These are phyloP conservation scores for Adelosebastes latens DNA, from an alignment of 2,797 vertebrate genomes.

Conservation along the genomic window DNA sequence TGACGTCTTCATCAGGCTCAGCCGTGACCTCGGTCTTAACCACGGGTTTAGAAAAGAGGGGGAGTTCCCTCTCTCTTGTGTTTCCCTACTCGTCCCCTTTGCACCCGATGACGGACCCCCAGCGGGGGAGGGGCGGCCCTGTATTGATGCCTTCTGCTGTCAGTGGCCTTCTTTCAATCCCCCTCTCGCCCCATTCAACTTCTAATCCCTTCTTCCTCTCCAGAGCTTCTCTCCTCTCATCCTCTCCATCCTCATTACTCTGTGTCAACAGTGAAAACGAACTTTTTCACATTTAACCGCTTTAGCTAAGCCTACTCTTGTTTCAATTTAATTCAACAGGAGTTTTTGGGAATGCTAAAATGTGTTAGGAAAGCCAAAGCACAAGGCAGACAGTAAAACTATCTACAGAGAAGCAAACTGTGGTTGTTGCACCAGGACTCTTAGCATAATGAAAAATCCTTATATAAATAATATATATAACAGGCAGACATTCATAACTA, in stretches of 20 bases:
- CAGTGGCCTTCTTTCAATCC: constrained; percentile 73
- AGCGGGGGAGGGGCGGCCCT: constrained; percentile 64
- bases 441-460: background rate
- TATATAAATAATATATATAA: background rate
- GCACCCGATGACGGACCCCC: constrained; percentile 61
- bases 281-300: constrained; percentile 62
- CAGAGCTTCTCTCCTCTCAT: constrained; percentile 57
- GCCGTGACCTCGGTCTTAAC: constrained; percentile 86
- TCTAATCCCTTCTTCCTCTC: constrained; percentile 79
- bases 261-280: constrained; percentile 61
- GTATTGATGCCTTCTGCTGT: constrained; percentile 81
- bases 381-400: background rate
- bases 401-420: background rate
- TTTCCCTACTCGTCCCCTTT: constrained; percentile 69
- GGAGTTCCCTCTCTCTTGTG: constrained; percentile 74
- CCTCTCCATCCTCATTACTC: constrained; percentile 63
- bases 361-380: background rate
- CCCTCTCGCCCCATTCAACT: constrained; percentile 65
- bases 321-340: constrained; percentile 25
- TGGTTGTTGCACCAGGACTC: background rate
- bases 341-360: constrained; percentile 1
- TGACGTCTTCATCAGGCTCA: constrained; percentile 95
- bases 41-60: constrained; percentile 60
- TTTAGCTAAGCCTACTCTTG: constrained; percentile 27
- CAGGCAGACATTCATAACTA: background rate